These are phyloP conservation scores for Leptobrachium ailaonicum DNA, from an alignment of 2,113 vertebrate species.

Conservation along the genomic window DNA sequence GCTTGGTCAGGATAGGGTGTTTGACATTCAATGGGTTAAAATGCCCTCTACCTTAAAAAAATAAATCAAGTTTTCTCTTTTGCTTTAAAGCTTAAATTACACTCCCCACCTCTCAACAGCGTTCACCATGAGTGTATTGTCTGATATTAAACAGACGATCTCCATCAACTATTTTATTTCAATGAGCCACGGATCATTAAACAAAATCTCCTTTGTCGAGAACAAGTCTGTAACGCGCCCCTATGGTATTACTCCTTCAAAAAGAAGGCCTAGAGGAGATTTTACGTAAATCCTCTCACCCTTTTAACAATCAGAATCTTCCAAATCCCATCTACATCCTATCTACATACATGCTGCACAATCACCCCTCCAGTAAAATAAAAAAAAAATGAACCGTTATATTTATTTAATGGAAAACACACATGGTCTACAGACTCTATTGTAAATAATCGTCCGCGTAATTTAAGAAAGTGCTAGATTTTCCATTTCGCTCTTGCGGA, in stretches of 20 bases:
- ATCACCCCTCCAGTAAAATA: neutral
- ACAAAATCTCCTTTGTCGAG: neutral
- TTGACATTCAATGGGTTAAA: neutral
- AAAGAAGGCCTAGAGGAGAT: neutral
- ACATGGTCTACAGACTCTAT: conserved; percentile 22
- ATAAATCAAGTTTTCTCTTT: neutral
- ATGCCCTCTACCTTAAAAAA: neutral
- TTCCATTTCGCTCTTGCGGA: conserved; percentile 2
- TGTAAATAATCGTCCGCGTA: conserved; percentile 14
- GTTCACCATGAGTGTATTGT: neutral
- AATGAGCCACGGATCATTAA: neutral
- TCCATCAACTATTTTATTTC: neutral
- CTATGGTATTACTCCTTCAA: neutral
- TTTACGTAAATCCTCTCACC: conserved; percentile 22
- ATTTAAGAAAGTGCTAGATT: conserved; percentile 36
- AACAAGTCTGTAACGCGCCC: conserved; percentile 7
- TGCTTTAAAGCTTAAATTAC: too few relatives aligned
- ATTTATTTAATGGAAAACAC: conserved; percentile 31
- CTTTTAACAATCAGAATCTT: conserved; percentile 11
- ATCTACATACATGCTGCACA: conserved; percentile 16
- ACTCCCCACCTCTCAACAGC: neutral
- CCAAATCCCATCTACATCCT: conserved; percentile 19
- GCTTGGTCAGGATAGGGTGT: too few relatives aligned
- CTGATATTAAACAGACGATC: conserved; percentile 9
- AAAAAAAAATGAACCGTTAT: neutral